These are phyloP conservation scores for Aptenodytes forsteri DNA, from an alignment of 2,113 vertebrate genomes.

Conservation along the genomic window DNA sequence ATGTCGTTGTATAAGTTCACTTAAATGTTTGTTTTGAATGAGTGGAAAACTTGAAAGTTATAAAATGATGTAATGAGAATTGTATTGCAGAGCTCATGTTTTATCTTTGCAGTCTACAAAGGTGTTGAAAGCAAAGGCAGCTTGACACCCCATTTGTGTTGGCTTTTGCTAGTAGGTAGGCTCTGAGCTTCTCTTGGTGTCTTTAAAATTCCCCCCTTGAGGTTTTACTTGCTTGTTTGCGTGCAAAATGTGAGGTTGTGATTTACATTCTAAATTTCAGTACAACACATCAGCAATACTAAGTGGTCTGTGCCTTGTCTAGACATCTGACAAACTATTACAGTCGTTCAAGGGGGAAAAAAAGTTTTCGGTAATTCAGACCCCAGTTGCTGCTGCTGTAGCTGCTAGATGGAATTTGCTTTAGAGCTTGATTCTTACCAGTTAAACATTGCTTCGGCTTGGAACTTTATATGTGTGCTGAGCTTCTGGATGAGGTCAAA, in stretches of 20 bases:
- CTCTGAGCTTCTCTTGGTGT: not conserved
- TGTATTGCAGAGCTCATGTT: not conserved
- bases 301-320: conserved; percentile 26
- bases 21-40: not conserved
- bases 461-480: conserved; percentile 56
- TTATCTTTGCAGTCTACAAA: not conserved
- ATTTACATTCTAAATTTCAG: conserved; percentile 8
- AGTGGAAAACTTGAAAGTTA: not conserved
- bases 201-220: not conserved
- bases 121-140: not conserved
- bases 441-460: conserved; percentile 49
- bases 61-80: not conserved
- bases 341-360: not conserved
- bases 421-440: conserved; percentile 57
- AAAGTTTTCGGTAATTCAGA: conserved; percentile 22
- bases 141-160: not conserved
- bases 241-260: not conserved
- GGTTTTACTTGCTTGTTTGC: conserved; percentile 8
- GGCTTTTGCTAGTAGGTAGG: not conserved
- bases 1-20: not conserved
- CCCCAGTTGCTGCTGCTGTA: conserved; percentile 39
- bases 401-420: conserved; percentile 49
- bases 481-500: conserved; percentile 65
- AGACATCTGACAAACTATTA: conserved; percentile 42
- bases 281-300: not conserved